Evolutionary conservation across 2,888 invertebrate species (phyloP).

Genomic region (Eupelmus urozonus): DNA sequence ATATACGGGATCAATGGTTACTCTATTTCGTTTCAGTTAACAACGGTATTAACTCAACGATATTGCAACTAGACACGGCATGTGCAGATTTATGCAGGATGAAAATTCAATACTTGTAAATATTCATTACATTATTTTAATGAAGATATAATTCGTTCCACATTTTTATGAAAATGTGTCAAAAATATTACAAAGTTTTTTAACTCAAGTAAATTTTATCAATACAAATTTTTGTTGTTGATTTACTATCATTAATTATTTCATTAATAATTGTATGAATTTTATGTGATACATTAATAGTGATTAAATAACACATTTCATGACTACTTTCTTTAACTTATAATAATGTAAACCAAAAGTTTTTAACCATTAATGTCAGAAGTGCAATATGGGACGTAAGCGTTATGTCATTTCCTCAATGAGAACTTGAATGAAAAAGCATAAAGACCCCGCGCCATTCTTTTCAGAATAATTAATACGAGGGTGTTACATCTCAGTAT

Average conservation of each 20-base stretch:
- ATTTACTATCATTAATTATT: too few relatives aligned
- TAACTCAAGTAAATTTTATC: too few relatives aligned
- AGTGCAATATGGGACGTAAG: background rate
- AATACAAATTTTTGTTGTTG: too few relatives aligned
- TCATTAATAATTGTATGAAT: too few relatives aligned
- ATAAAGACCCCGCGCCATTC: constrained; percentile 7
- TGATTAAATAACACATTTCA: too few relatives aligned
- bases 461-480: constrained; percentile 32
- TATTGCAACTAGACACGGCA: constrained; percentile 10
- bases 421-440: constrained; percentile 24
- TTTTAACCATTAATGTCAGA: too few relatives aligned
- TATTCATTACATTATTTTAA: constrained; percentile 17
- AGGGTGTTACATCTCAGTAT: background rate
- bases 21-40: constrained; percentile 5
- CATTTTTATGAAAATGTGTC: too few relatives aligned
- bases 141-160: too few relatives aligned
- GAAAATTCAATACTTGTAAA: background rate
- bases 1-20: constrained; percentile 26
- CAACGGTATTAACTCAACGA: background rate
- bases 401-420: background rate
- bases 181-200: too few relatives aligned
- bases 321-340: too few relatives aligned
- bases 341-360: too few relatives aligned
- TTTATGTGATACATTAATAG: too few relatives aligned
- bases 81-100: background rate